Conservation (phyloP, 2,113 vertebrate species). For the Chrysemys picta region DNA sequence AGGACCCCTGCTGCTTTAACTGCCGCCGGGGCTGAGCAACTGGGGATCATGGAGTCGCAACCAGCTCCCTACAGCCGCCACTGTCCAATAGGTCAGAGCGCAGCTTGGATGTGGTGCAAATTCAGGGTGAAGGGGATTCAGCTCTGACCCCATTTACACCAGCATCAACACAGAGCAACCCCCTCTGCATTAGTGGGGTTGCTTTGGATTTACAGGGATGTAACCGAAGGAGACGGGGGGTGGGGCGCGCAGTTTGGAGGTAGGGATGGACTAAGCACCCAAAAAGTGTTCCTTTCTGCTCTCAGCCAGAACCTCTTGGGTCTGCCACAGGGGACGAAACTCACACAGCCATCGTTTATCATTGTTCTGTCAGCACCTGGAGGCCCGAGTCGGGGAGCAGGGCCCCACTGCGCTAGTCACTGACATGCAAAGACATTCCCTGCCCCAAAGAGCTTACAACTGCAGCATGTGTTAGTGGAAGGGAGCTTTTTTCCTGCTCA, state of each 20-base stretch:
- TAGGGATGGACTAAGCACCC: background rate
- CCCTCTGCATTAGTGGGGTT: background rate
- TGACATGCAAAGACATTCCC: background rate
- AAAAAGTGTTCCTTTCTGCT: background rate
- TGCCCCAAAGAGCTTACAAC: background rate
- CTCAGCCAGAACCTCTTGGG: background rate
- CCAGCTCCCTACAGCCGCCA: background rate
- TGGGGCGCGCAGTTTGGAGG: background rate
- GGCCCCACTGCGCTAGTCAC: background rate
- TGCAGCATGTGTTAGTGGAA: background rate
- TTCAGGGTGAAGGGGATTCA: background rate
- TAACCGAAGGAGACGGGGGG: background rate
- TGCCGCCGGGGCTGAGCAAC: background rate
- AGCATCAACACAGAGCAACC: background rate
- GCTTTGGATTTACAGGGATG: background rate
- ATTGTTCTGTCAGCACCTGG: background rate
- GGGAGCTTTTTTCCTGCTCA: background rate
- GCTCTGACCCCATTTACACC: background rate
- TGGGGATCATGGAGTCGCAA: background rate
- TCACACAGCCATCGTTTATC: background rate
- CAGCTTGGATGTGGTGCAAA: background rate
- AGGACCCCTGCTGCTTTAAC: background rate
- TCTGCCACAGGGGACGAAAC: no score
- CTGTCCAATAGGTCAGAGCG: background rate
- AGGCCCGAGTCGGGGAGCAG: background rate